Evolutionary conservation across 2,113 vertebrate species (phyloP).

Genomic region (Spheniscus mendiculus): DNA sequence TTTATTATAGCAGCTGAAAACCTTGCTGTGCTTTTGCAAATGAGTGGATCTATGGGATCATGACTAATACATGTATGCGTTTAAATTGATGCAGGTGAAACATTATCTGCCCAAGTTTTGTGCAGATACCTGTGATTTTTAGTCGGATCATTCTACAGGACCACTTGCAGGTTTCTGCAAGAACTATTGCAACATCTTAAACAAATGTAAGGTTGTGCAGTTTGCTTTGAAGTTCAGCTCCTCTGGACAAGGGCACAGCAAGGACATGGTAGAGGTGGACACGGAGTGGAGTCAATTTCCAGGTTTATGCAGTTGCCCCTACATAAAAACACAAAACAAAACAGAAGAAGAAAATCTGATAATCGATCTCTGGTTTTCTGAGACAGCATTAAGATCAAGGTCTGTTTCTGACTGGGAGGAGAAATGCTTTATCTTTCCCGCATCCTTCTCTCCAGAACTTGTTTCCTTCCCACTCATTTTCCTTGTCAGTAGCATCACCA

Average conservation of each 20-base stretch:
- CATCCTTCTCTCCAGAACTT: neutral
- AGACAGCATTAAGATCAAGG: neutral
- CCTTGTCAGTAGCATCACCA: neutral
- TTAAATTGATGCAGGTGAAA: neutral
- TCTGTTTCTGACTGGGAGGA: neutral
- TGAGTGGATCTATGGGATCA: neutral
- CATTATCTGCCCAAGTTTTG: neutral
- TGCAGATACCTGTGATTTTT: neutral
- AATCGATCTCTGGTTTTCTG: neutral
- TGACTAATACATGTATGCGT: neutral
- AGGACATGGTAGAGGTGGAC: neutral
- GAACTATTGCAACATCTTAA: neutral
- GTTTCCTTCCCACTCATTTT: neutral
- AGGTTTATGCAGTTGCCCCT: neutral
- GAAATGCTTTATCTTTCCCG: neutral
- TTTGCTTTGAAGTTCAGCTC: neutral
- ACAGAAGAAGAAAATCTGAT: neutral
- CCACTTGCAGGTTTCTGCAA: neutral
- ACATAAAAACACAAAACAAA: neutral
- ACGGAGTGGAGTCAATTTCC: neutral
- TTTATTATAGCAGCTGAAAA: neutral
- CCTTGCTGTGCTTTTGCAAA: neutral
- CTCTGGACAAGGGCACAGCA: neutral
- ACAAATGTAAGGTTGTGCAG: neutral
- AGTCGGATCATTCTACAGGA: neutral